A percentile compares a stretch with the other conserved stretches of the same genome.
Evolutionary conservation across 2,113 vertebrate genomes (phyloP).

Genomic region (Festucalex cinctus): DNA sequence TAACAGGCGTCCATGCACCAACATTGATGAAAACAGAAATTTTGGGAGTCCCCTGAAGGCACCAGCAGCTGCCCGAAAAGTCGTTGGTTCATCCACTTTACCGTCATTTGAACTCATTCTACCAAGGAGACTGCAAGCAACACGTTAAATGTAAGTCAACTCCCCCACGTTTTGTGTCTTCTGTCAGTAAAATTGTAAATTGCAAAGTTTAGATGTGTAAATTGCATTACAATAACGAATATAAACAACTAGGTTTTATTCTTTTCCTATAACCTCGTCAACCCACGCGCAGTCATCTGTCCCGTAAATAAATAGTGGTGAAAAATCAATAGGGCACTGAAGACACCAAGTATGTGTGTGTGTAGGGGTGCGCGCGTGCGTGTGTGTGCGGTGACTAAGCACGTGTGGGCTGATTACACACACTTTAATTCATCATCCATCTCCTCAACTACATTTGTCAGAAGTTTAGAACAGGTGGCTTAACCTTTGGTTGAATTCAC

Average conservation of each 20-base stretch:
- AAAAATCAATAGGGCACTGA: conserved; percentile 54
- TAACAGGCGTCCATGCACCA: not conserved
- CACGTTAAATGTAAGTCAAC: not conserved
- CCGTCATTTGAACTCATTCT: conserved; percentile 4
- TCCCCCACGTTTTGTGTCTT: not conserved
- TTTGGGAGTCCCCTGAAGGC: conserved; percentile 16
- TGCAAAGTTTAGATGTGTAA: not conserved
- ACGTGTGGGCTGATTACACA: not conserved
- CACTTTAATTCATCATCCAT: not conserved
- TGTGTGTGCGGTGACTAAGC: not conserved
- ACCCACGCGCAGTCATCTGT: conserved; percentile 37
- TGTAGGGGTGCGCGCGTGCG: not conserved
- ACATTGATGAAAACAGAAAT: not conserved
- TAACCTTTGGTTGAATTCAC: not conserved
- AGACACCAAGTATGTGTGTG: conserved; percentile 23
- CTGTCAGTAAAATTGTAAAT: too few relatives aligned
- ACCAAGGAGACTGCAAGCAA: not conserved
- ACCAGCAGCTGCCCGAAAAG: not conserved
- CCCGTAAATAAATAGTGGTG: conserved; percentile 23
- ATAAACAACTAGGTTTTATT: not conserved
- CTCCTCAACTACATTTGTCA: not conserved
- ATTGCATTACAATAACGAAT: not conserved
- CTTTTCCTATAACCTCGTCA: not conserved
- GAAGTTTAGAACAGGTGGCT: not conserved
- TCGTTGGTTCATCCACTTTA: not conserved